These are phyloP conservation scores for Nibea albiflora DNA, from an alignment of 2,113 vertebrate genomes.

Conservation along the genomic window DNA sequence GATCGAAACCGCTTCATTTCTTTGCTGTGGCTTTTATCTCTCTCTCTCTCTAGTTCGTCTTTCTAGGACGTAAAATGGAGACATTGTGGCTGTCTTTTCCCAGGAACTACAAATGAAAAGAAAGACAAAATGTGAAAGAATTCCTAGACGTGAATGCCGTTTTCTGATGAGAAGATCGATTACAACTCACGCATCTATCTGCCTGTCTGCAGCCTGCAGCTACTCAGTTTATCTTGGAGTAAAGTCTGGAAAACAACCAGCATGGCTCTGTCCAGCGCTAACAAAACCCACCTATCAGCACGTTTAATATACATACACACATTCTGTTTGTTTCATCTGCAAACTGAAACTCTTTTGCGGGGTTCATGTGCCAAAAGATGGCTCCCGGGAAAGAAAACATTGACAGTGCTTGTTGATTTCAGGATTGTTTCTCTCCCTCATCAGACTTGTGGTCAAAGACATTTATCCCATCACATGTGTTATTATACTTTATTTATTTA, in stretches of 20 bases:
- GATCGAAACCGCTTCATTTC: slow-evolving; percentile 46
- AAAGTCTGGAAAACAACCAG: background rate
- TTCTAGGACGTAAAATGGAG: slow-evolving; percentile 21
- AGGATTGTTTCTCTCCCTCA: background rate
- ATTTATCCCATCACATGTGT: background rate
- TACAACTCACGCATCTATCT: background rate
- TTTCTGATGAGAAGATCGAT: background rate
- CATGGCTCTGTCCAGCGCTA: background rate
- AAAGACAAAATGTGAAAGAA: background rate
- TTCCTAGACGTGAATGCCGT: background rate
- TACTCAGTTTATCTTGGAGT: background rate
- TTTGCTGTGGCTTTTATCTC: slow-evolving; percentile 16
- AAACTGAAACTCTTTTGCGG: background rate
- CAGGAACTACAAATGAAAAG: background rate
- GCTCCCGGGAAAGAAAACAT: background rate
- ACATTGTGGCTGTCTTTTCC: slow-evolving; percentile 4
- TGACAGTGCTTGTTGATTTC: background rate
- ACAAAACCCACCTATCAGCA: background rate
- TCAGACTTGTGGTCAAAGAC: too few relatives aligned
- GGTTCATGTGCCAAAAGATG: too few relatives aligned
- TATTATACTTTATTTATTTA: too few relatives aligned
- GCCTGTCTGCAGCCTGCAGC: background rate
- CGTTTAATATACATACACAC: background rate
- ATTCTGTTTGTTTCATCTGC: background rate
- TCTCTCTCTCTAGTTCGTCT: background rate